phyloP scores from a whole-genome alignment of 2,113 vertebrate species.

The Embiotoca jacksoni region DNA sequence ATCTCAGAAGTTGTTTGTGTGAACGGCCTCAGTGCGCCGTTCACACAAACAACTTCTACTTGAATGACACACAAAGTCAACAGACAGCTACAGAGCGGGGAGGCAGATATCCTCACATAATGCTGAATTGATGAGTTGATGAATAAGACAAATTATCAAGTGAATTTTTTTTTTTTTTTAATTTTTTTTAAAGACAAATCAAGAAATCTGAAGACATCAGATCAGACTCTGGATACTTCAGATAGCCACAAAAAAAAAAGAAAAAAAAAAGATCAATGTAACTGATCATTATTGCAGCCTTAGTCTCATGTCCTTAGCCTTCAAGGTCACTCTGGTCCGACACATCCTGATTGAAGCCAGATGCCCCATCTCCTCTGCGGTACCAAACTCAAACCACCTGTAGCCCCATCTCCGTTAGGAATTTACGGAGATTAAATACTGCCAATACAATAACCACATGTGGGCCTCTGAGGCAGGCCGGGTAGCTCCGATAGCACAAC shows the following conservation, averaged over 20 bases:
- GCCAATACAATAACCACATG: slow-evolving; percentile 76
- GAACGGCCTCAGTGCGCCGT: neutral
- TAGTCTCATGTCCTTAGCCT: slow-evolving; percentile 12
- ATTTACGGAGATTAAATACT: slow-evolving; percentile 75
- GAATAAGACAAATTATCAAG: too few species aligned
- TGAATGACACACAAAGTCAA: slow-evolving; percentile 6
- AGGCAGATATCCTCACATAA: neutral
- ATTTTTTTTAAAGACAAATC: too few species aligned
- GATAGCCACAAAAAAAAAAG: too few species aligned
- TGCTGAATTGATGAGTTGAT: neutral
- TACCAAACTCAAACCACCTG: slow-evolving; percentile 83
- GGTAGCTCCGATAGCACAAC: slow-evolving; percentile 49
- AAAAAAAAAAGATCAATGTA: neutral
- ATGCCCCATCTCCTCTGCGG: slow-evolving; percentile 52
- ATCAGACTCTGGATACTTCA: too few species aligned
- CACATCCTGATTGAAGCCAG: slow-evolving; percentile 76
- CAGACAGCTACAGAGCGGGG: neutral
- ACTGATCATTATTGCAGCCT: slow-evolving; percentile 8
- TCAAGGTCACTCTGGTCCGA: slow-evolving; percentile 49
- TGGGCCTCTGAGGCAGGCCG: slow-evolving; percentile 53
- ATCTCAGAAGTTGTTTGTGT: neutral
- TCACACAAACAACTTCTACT: neutral
- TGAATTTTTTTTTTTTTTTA: too few species aligned
- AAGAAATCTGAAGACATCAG: too few species aligned
- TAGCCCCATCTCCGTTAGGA: slow-evolving; percentile 66